Evolutionary conservation across 2,888 invertebrate species (phyloP).

Genomic region (Mimumesa dahlbomi): DNA sequence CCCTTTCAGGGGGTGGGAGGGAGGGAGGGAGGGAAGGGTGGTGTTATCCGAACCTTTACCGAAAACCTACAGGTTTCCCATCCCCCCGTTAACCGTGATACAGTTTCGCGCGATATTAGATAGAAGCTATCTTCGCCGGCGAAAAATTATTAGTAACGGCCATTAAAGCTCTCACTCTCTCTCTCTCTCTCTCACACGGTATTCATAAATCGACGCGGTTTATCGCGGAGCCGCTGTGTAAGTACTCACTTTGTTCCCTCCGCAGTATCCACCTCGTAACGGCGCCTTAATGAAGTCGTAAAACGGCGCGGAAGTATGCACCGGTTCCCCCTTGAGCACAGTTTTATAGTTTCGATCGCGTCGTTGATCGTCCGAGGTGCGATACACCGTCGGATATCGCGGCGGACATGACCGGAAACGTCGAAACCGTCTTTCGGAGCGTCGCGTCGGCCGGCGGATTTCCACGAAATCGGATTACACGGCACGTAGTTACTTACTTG

Average conservation of each 20-base stretch:
- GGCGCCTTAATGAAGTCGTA: constrained; percentile 64
- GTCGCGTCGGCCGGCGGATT: too few relatives aligned
- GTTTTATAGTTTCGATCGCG: constrained; percentile 38
- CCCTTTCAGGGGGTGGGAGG: too few relatives aligned
- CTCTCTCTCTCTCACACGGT: too few relatives aligned
- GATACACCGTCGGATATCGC: constrained; percentile 20
- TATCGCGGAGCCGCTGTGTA: constrained; percentile 52
- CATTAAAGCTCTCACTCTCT: constrained; percentile 54
- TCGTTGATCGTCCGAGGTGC: constrained; percentile 28
- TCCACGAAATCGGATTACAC: too few relatives aligned
- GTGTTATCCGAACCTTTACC: too few relatives aligned
- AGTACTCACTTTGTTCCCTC: constrained; percentile 59
- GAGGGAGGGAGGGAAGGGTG: too few relatives aligned
- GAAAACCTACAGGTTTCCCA: too few relatives aligned
- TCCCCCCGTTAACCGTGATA: background rate
- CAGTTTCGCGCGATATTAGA: constrained; percentile 18
- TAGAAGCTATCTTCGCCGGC: background rate
- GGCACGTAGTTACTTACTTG: too few relatives aligned
- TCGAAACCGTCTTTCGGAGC: too few relatives aligned
- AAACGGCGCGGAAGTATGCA: constrained; percentile 44
- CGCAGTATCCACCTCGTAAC: constrained; percentile 59
- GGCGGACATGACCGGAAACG: too few relatives aligned
- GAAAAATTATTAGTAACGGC: constrained; percentile 60
- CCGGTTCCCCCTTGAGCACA: constrained; percentile 15
- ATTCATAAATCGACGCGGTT: constrained; percentile 64